These are phyloP conservation scores for Grammomys dolichurus DNA, from an alignment of 2,113 vertebrate species.

Conservation along the genomic window DNA sequence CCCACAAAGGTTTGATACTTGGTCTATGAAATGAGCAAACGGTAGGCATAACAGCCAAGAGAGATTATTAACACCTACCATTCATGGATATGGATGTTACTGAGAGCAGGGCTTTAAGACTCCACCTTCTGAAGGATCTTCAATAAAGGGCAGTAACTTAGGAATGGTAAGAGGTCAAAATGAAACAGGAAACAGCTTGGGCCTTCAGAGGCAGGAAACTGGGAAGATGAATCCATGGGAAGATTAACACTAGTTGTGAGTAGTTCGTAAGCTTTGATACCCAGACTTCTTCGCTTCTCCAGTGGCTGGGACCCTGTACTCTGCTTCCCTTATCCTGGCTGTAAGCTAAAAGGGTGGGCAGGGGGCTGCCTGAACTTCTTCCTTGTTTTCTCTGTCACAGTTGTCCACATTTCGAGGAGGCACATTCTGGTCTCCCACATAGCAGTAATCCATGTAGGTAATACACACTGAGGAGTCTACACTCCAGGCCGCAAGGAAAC, in stretches of 20 bases:
- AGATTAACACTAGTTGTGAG: not conserved
- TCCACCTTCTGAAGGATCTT: not conserved
- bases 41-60: not conserved
- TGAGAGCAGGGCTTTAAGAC: not conserved
- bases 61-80: not conserved
- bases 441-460: not conserved
- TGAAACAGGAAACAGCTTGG: not conserved
- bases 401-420: not conserved
- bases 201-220: not conserved
- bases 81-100: not conserved
- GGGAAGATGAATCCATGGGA: not conserved
- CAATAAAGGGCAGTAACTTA: not conserved
- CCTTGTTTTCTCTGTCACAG: not conserved
- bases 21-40: not conserved
- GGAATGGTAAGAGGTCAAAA: not conserved
- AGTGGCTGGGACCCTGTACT: not conserved
- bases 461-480: not conserved
- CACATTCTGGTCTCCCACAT: not conserved
- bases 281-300: not conserved
- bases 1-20: not conserved
- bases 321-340: not conserved
- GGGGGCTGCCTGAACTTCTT: not conserved
- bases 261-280: not conserved
- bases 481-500: not conserved
- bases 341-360: not conserved